These are phyloP conservation scores for Muscidifurax raptorellus DNA, from an alignment of 1,140 invertebrate species.

Conservation along the genomic window DNA sequence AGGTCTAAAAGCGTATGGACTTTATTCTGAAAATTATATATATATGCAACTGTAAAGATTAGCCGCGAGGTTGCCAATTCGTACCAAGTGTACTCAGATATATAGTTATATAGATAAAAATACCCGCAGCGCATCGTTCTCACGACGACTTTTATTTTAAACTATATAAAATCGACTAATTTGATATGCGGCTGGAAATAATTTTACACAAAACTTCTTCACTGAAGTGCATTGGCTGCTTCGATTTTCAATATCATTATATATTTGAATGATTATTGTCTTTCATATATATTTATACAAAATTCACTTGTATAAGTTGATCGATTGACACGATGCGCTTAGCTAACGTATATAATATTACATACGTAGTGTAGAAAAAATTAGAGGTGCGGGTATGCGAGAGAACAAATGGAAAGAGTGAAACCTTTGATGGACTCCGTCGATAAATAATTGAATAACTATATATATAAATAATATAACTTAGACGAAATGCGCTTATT, in stretches of 20 bases:
- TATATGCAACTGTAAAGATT: constrained; percentile 5
- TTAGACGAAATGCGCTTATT: constrained; percentile 19
- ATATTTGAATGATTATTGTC: not conserved
- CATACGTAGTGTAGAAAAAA: not conserved
- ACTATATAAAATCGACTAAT: not conserved
- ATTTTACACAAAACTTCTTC: not conserved
- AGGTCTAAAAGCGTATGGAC: not conserved
- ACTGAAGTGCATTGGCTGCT: too few species aligned
- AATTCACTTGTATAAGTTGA: not conserved
- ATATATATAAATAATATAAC: not conserved
- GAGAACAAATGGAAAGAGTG: constrained; percentile 9
- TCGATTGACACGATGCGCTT: constrained; percentile 14
- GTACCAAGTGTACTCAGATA: constrained; percentile 27
- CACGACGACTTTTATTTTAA: not conserved
- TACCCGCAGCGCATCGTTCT: not conserved
- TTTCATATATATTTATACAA: not conserved
- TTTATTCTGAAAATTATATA: constrained; percentile 1
- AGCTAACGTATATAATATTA: not conserved
- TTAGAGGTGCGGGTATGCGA: not conserved
- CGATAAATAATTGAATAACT: constrained; percentile 5
- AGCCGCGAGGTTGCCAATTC: constrained; percentile 28
- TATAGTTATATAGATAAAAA: not conserved
- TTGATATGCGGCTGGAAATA: not conserved
- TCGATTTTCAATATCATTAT: too few species aligned
- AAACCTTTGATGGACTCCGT: constrained; percentile 27